phyloP scores from a whole-genome alignment of 2,113 vertebrate genomes.

The Clarias macrocephalus region DNA sequence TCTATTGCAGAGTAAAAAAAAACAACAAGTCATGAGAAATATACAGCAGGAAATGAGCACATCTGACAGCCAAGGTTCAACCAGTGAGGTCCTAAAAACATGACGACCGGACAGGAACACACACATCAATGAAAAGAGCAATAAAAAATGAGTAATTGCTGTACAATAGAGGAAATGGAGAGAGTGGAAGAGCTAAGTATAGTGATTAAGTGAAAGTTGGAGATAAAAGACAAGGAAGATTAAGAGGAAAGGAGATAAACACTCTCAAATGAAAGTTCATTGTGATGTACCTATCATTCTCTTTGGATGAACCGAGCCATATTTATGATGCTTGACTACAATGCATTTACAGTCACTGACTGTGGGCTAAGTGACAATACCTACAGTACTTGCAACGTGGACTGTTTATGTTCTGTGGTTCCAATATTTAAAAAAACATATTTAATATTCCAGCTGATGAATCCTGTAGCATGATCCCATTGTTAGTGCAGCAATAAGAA shows the following conservation, averaged over 20 bases:
- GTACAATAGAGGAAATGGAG: neutral
- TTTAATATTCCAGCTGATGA: neutral
- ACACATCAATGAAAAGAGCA: neutral
- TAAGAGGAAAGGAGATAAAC: neutral
- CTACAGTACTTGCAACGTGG: neutral
- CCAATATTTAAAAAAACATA: neutral
- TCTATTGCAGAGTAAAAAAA: neutral
- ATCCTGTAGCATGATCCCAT: neutral
- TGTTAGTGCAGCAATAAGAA: neutral
- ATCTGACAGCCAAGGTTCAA: neutral
- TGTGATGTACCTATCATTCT: neutral
- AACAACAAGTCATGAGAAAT: neutral
- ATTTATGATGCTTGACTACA: neutral
- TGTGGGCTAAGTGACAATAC: neutral
- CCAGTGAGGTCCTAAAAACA: neutral
- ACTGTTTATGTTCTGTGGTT: neutral
- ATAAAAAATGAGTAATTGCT: neutral
- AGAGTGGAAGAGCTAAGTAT: neutral
- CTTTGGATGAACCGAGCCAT: neutral
- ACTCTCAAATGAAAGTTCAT: neutral
- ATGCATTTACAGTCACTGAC: neutral
- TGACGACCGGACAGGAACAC: neutral
- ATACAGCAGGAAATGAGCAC: neutral
- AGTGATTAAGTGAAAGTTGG: neutral
- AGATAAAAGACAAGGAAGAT: conserved; percentile 19